Evolutionary conservation across 2,113 vertebrate species (phyloP), one percentile per base, ranked within the genome.

Genomic region (Thalassarche chlororhynchos): DNA sequence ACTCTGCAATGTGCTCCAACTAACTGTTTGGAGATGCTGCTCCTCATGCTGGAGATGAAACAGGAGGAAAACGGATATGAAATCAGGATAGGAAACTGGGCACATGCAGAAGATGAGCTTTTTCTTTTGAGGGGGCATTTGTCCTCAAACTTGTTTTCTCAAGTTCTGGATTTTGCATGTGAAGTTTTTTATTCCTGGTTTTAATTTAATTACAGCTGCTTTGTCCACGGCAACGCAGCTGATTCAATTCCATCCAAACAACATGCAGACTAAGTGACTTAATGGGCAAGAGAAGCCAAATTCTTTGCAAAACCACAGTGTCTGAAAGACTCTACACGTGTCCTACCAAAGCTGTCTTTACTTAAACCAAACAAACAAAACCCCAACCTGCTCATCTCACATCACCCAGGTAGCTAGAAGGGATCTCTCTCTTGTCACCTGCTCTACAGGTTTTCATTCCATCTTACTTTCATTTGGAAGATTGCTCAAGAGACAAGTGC

Each of bases 301-400:
- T 93, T 49, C 92, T 96, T 95, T 85, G 91, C 80, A 93, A 94
- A 90, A 94, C 89, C 86, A 71, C 70, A 89, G 44, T 29, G 84
- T 87, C 97, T 90, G 36, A 77, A 36, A 79, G 65, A 83, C 76
- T 38, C 86, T 66, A 62, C 83, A 47, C 2, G 19, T 29, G 79
- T 71, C 84, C 84, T 52, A 66, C 40, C n/a, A 40, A 64, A 80
- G 42, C 46, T 80, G 44, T 17, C 52, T 38, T 74, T 36, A 66
- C 62, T 83, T 36, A 90, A 90, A 68, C 20, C 72, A 93, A 87
- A 4, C 36, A 24, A 84, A 7, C 12, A 44, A 71, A 62, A 1
- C 14, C 54, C 51, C 66, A n/a, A 52, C 29, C 5, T 42, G 68
- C n/a, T 68, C 75, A 7, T 52, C 61, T 76, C 51, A 0, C 68